Base-by-base conservation (phyloP, 2,888 invertebrate genomes). In the Marronus borbonicus region DNA sequence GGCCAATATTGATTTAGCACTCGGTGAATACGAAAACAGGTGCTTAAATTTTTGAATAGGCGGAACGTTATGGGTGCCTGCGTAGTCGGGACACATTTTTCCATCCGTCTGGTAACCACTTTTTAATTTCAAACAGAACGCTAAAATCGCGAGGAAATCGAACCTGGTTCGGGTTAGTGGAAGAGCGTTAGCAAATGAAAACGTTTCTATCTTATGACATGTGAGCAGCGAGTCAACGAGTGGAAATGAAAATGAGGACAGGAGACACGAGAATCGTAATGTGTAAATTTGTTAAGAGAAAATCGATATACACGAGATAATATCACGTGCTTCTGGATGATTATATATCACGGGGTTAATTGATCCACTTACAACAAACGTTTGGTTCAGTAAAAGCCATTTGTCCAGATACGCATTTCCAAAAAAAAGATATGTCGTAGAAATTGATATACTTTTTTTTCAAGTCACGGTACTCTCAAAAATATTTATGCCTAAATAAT, bases 1-100 rank as follows among this genome's bases (percentile, higher is more conserved):
- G 60, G 60, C 58, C 44, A 39, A 60, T 74, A 74, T 74, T 74
- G 72, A 74, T 74, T 74, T 74, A 74, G 60, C 72, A 44, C 72
- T 24, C 60, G 12, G 24, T 60, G 60, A 74, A 49, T 74, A 24
- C 60, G 72, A 74, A 74, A 74, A 39, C 72, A 74, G 60, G 44
- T 17, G 72, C 60, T 74, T 74, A 74, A 74, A 74, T 74, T 60
- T 74, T 74, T 74, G 72, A 74, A 62, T 62, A 74, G 60, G 60
- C 72, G 49, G 62, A 74, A 60, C 20, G 72, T 74, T 60, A 68
- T 24, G 44, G 39, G 44, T 74, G 17, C 20, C 36, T 36, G 60
- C 44, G 60, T 74, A 12, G 60, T 60, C 50, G 10, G 31, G n/a
- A 3, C 12, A 12, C 14, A 20, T 49, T 49, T 50, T 50, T 20